Evolutionary conservation across 2,888 invertebrate genomes (phyloP).

Genomic region (Tanytarsus gracilentus): DNA sequence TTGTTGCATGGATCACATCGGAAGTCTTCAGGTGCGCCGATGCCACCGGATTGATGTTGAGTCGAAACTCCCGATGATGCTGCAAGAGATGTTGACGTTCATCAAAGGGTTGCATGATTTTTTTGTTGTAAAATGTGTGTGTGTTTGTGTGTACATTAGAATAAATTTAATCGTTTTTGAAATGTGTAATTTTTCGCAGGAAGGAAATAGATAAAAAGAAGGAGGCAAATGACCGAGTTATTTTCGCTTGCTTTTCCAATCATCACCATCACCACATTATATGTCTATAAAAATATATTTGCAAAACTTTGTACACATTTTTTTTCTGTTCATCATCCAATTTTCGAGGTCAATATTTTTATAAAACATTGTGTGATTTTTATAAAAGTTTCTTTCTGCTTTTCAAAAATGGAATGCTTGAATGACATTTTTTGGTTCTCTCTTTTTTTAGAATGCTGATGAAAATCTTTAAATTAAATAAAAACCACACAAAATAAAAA

Average conservation of each 20-base stretch:
- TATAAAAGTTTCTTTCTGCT: background rate
- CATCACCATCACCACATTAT: slow-evolving; percentile 24
- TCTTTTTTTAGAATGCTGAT: background rate
- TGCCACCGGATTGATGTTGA: slow-evolving; percentile 16
- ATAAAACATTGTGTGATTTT: background rate
- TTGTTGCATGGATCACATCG: slow-evolving; percentile 88
- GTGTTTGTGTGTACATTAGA: slow-evolving; percentile 27
- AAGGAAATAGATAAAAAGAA: slow-evolving; percentile 2
- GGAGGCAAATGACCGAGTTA: background rate
- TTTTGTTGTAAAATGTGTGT: slow-evolving; percentile 31
- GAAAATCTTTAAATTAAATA: too few relatives aligned
- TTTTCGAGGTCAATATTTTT: background rate
- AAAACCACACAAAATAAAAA: too few relatives aligned
- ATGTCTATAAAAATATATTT: slow-evolving; percentile 9
- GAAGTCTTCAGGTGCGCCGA: slow-evolving; percentile 57
- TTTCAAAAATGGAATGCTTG: background rate
- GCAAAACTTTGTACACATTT: background rate
- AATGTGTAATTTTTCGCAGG: background rate
- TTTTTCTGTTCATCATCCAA: background rate
- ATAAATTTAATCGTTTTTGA: background rate
- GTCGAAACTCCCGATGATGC: slow-evolving; percentile 35
- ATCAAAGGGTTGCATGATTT: slow-evolving; percentile 35
- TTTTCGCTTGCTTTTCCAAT: slow-evolving; percentile 12
- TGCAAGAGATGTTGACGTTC: slow-evolving; percentile 35
- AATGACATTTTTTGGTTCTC: background rate